Evolutionary conservation across 2,113 vertebrate genomes (phyloP), one percentile per base, ranked within the genome.

Genomic region (Microcebus lehilahytsara): DNA sequence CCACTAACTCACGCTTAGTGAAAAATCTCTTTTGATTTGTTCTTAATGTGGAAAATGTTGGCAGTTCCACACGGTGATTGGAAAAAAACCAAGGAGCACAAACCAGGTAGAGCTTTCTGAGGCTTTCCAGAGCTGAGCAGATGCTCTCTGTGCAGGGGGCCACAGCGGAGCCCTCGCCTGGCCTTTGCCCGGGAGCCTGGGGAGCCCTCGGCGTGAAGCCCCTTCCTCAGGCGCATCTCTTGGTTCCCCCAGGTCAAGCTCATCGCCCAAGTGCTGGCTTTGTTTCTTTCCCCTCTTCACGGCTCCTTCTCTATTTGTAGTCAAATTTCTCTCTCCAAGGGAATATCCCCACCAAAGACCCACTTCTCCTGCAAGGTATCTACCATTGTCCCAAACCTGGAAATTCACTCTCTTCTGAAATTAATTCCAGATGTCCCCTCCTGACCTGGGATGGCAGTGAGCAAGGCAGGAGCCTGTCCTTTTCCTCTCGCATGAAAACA

Each of bases 11-110:
- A 86, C 20, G 20, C 79, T 96, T 85, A 67, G 56, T 95, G 95
- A 97, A 97, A 98, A 91, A 97, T 97, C 93, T 94, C 97, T 97
- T 97, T 93, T 96, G 97, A 98, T 98, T 98, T 97, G 96, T 94
- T 88, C 96, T 96, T 98, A 98, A 98, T 98, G 97, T 97, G 96
- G 95, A 97, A 98, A 98, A 94, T 95, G 95, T 84, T 96, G 97
- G 96, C 97, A 96, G 93, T 80, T 96, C 88, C 92, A 72, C 87
- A 75, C 23, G 78, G 80, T 42, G 0, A 83, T 66, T 92, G 93
- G 93, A 93, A 95, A 85, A 81, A 53, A 16, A 77, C 53, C 12
- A 32, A 94, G 66, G 22, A 75, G 42, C 72, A 46, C 62, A 95
- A 69, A 89, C 62, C 91, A 85, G 91, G 95, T 96, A 95, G 88